Base-by-base conservation (phyloP, 2,797 vertebrate species). In the Petrocephalus schoutedeni region DNA sequence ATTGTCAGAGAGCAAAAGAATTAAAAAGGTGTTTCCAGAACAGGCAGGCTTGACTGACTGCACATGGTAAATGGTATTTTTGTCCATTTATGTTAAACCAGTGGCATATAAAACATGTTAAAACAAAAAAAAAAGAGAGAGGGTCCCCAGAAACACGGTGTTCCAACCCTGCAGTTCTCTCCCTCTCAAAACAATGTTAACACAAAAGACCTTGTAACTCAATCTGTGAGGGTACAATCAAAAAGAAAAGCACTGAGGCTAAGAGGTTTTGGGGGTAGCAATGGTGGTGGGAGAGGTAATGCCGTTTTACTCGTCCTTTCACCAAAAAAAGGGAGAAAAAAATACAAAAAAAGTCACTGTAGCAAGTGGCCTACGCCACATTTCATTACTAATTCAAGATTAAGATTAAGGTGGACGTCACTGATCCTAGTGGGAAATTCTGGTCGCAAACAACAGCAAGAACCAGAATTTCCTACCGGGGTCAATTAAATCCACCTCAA, bases 311-410 rank as follows among this genome's bases (percentile, higher is more conserved):
- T 28, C 8, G 12, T 21, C 56, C 41, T 51, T 86, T 83, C n/a
- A 36, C 57, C 32, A 59, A 49, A 45, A 0, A 71, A 6, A 45
- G 4, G 21, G n/a, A 86, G 57, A 8, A 86, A 82, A 82, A 57
- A 53, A 87, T 87, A 77, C 57, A 86, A 80, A 80, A 80, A 64
- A 88, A 19, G 41, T 14, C 89, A 54, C 21, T 86, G 61, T 71
- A 61, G 82, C 23, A 36, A 80, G 49, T 83, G 58, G 82, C 21
- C 14, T 28, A 61, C 41, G 85, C 57, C 85, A 86, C 16, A 28
- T 23, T 59, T 19, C 86, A 64, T 89, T n/a, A 53, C 88, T n/a
- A 84, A 21, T 89, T 90, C 9, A 41, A 71, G 67, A 36, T 71
- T 36, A 19, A 41, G 67, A 71, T 71, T 71, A 71, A 71, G 67